Evolutionary conservation across 2,113 vertebrate species (phyloP), one percentile per base, ranked within the genome.

Genomic region (Elgaria multicarinata): DNA sequence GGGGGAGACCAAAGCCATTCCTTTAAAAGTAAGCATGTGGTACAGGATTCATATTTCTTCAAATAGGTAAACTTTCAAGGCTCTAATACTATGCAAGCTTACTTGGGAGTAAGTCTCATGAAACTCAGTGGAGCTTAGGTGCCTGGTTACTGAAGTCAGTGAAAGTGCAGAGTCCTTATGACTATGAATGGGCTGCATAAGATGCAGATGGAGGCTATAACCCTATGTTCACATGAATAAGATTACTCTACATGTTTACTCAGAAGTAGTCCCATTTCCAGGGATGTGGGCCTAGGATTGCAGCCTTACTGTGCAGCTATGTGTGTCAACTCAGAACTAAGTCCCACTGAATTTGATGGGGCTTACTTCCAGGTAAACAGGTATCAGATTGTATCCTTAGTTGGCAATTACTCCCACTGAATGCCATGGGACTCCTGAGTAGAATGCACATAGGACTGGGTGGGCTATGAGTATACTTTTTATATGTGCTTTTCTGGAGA

Each of bases 401-500:
- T 31, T 62, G 33, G 26, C 62, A 75, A 55, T 86, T 18, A 75
- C 2, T 16, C 5, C 53, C 13, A 28, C 58, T n/a, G 39, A 66
- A 83, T 66, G 16, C 76, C 3, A 44, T 14, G 28, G 14, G 77
- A 36, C n/a, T 44, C 46, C 46, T 26, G 7, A 58, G 12, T 62
- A 74, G 50, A 28, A 18, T 1, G 28, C 39, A 26, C 20, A 36
- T 46, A 22, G 31, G 50, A 72, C 33, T 72, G 66, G 79, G 67
- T 75, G 36, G 39, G 16, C 39, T 46, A 39, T 42, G 64, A 88
- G 36, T 72, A 8, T 42, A 46, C 8, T 91, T 0, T 89, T 26
- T 44, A 87, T 31, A 4, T 64, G 53, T 88, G 91, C 31, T 72
- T 86, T 82, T 79, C 92, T n/a, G 53, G 69, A 92, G 36, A 88